These are phyloP conservation scores for Crax fasciolata DNA, from an alignment of 2,797 vertebrate genomes.

Conservation along the genomic window DNA sequence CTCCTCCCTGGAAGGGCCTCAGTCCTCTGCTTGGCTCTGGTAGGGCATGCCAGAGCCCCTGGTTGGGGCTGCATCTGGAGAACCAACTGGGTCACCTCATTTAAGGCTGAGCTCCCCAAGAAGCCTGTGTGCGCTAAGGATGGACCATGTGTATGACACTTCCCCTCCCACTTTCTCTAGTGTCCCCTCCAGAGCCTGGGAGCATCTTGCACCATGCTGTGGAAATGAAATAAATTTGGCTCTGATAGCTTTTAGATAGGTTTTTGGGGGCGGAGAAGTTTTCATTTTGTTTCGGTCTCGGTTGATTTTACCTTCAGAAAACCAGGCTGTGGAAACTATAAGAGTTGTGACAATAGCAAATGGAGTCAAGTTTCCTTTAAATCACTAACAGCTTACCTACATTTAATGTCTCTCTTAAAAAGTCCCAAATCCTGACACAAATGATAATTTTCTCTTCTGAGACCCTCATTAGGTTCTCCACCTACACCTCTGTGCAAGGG, in stretches of 20 bases:
- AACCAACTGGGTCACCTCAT: rapidly evolving
- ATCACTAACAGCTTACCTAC: not conserved
- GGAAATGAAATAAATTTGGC: not conserved
- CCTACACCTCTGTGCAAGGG: too few species aligned
- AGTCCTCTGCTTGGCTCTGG: rapidly evolving
- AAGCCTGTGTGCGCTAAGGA: not conserved
- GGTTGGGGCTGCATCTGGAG: not conserved
- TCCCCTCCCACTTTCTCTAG: not conserved
- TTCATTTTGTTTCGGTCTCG: not conserved
- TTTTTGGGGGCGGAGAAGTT: not conserved
- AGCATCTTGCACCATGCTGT: not conserved
- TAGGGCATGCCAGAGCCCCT: not conserved
- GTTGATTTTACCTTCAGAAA: not conserved
- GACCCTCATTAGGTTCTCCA: not conserved
- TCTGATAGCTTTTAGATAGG: not conserved
- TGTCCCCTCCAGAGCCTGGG: not conserved
- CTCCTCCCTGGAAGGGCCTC: not conserved
- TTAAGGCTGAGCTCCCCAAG: not conserved
- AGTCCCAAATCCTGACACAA: not conserved
- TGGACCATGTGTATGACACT: rapidly evolving
- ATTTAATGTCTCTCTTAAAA: not conserved
- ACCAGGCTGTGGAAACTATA: not conserved
- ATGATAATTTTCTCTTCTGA: not conserved
- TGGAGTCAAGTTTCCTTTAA: not conserved
- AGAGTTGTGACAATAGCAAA: not conserved